These are phyloP conservation scores for Chlorocebus sabaeus DNA, from an alignment of 2,113 vertebrate genomes.

Conservation along the genomic window DNA sequence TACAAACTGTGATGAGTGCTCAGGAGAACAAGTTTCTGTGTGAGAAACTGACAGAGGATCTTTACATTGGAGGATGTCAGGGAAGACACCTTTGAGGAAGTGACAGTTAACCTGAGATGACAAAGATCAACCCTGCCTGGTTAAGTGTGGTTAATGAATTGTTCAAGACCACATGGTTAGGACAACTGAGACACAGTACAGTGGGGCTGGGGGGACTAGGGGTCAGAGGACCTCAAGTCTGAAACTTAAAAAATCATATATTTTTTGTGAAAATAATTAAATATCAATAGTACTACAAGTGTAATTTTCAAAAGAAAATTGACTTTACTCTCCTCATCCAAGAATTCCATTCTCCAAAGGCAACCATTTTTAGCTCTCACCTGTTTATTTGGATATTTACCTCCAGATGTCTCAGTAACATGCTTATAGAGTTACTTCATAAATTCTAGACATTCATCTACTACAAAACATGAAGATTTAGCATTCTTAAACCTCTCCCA, in stretches of 20 bases:
- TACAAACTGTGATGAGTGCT: not conserved
- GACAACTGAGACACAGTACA: not conserved
- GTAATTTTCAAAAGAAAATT: not conserved
- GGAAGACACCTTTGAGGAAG: not conserved
- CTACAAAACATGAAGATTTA: not conserved
- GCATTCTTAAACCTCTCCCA: not conserved
- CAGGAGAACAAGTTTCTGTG: not conserved
- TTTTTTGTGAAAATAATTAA: slow-evolving; percentile 7
- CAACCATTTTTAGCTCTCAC: not conserved
- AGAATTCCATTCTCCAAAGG: not conserved
- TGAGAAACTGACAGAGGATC: not conserved
- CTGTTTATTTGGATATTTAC: not conserved
- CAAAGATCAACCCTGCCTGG: not conserved
- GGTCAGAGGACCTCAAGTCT: not conserved
- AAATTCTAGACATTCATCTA: not conserved
- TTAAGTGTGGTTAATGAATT: not conserved
- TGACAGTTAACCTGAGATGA: not conserved
- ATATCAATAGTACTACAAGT: not conserved
- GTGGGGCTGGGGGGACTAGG: not conserved
- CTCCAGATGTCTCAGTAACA: not conserved
- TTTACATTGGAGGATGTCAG: not conserved
- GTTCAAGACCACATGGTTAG: not conserved
- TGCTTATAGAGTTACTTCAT: not conserved
- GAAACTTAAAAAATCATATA: not conserved
- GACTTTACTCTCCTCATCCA: not conserved